Evolutionary conservation across 2,113 vertebrate species (phyloP).

Genomic region (Lethenteron camtschaticum): DNA sequence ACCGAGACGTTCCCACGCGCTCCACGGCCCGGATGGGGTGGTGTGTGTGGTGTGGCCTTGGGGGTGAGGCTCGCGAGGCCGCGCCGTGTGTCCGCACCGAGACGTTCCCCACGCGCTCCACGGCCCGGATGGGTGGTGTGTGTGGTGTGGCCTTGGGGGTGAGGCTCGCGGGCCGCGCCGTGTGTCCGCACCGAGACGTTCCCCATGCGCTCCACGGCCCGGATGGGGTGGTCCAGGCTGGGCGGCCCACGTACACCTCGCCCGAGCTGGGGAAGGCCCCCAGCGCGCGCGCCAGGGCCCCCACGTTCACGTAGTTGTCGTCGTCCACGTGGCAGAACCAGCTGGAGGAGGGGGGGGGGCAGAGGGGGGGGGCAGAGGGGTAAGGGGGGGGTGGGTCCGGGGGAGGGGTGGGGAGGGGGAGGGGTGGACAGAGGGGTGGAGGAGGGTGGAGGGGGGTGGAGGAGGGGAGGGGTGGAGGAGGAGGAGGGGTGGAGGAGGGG

Average conservation of each 20-base stretch:
- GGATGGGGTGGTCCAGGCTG: constrained; percentile 58
- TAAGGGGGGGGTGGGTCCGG: no score
- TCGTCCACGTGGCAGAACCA: constrained; percentile 88
- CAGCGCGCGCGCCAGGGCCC: constrained; percentile 36
- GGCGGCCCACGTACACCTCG: constrained; percentile 62
- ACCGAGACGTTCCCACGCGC: constrained; percentile 27
- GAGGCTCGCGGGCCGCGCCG: not conserved
- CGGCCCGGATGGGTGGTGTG: not conserved
- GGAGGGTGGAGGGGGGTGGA: no score
- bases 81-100: not conserved
- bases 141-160: not conserved
- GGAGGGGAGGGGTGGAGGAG: no score
- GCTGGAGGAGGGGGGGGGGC: constrained; percentile 13
- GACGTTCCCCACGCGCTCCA: constrained; percentile 34
- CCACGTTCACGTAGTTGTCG: constrained; percentile 60
- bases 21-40: constrained; percentile 46
- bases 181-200: constrained; percentile 20
- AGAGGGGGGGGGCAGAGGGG: not conserved
- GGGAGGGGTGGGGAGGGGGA: no score
- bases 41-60: constrained; percentile 13
- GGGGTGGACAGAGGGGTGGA: no score
- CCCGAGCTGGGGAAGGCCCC: constrained; percentile 20
- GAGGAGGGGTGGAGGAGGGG: no score
- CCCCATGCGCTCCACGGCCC: constrained; percentile 29
- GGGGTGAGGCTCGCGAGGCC: not conserved